These are phyloP conservation scores for Psilopsiagon aurifrons DNA, from an alignment of 2,113 vertebrate species.

Conservation along the genomic window DNA sequence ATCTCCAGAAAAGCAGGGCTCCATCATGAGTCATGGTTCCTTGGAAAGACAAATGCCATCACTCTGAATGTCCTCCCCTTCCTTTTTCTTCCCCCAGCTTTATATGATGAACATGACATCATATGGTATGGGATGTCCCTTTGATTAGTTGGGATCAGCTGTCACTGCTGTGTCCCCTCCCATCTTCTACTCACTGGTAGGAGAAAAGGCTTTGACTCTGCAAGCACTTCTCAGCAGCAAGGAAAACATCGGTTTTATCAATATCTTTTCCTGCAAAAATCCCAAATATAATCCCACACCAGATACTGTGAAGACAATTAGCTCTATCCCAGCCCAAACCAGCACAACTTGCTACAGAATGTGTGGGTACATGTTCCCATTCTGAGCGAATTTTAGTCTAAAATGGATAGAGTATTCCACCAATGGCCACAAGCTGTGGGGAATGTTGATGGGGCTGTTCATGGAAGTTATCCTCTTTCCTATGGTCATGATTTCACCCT, in stretches of 20 bases:
- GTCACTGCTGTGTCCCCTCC: not conserved
- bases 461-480: not conserved
- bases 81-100: not conserved
- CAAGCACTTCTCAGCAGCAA: not conserved
- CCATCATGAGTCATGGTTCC: not conserved
- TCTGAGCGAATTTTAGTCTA: not conserved
- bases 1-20: not conserved
- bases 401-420: not conserved
- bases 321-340: not conserved
- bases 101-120: not conserved
- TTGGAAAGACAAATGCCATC: not conserved
- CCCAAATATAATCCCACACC: not conserved
- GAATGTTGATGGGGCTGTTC: not conserved
- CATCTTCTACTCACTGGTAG: not conserved
- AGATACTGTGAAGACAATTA: not conserved
- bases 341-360: not conserved
- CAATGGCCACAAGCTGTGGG: not conserved
- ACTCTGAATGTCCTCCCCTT: not conserved
- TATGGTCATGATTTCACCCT: not conserved
- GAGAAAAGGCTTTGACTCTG: not conserved
- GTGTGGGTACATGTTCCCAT: not conserved
- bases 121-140: not conserved
- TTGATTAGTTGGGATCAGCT: not conserved
- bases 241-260: not conserved
- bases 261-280: not conserved